phyloP scores from a whole-genome alignment of 2,797 vertebrate species.

The Squalus acanthias region DNA sequence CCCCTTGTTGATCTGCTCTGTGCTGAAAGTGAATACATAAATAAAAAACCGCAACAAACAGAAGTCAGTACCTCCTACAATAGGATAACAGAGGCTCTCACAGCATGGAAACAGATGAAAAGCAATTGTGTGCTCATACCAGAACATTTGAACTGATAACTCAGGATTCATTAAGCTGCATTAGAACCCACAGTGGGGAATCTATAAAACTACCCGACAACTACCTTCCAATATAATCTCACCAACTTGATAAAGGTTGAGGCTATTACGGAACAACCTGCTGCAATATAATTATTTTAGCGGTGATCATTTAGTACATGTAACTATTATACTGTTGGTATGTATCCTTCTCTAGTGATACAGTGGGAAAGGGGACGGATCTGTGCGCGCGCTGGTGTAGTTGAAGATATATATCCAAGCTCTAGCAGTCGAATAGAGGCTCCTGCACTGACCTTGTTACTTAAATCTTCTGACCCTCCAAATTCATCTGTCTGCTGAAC shows the following conservation, averaged over 20 bases:
- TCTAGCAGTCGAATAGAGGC: neutral
- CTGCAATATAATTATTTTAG: neutral
- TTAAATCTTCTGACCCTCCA: neutral
- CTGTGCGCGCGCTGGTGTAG: neutral
- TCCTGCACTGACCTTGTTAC: neutral
- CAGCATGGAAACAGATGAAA: constrained; percentile 6
- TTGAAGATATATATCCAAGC: neutral
- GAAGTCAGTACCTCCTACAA: too few relatives aligned
- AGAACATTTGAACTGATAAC: neutral
- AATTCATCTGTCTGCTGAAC: neutral
- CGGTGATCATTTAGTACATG: neutral
- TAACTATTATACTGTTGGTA: neutral
- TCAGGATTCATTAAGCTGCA: neutral
- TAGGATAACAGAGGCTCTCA: neutral
- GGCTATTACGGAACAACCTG: neutral
- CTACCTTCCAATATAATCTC: neutral
- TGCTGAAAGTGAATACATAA: constrained; percentile 16
- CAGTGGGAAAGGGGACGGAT: neutral
- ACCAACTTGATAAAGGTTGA: neutral
- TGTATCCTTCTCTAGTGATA: neutral
- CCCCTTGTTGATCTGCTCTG: constrained; percentile 1
- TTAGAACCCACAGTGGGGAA: neutral
- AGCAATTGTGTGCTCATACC: neutral
- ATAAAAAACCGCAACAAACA: too few relatives aligned
- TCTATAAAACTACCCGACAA: neutral